Conservation (phyloP, 2,113 vertebrate species). For the Ageneiosus marmoratus region DNA sequence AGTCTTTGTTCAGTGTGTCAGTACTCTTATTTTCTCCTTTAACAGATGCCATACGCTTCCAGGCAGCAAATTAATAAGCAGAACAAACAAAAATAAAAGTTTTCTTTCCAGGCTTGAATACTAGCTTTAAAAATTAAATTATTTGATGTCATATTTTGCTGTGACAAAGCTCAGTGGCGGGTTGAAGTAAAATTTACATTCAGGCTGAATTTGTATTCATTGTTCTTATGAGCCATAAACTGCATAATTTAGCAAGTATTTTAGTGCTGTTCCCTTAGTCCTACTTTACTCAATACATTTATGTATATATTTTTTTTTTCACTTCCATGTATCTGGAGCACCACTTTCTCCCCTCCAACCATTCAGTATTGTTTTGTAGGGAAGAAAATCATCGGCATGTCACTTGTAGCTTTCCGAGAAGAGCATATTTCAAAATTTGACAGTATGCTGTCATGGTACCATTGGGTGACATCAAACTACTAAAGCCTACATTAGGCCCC, state of each 20-base stretch:
- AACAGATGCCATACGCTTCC: conserved; percentile 65
- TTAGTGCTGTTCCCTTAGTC: neutral
- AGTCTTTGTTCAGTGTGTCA: conserved; percentile 36
- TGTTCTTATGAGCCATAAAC: conserved; percentile 12
- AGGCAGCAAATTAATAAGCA: conserved; percentile 52
- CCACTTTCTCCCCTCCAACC: conserved; percentile 49
- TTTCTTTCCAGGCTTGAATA: conserved; percentile 11
- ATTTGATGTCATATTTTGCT: neutral
- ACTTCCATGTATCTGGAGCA: neutral
- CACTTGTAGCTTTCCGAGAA: conserved; percentile 61
- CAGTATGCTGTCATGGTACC: conserved; percentile 59
- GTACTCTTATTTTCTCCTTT: conserved; percentile 55
- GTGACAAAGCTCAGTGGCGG: neutral
- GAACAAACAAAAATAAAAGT: conserved; percentile 48
- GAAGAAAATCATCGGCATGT: conserved; percentile 58
- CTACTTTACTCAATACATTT: neutral
- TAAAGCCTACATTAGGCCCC: conserved; percentile 64
- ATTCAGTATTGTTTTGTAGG: conserved; percentile 52
- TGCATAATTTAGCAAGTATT: neutral
- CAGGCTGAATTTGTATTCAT: neutral
- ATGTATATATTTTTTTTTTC: neutral
- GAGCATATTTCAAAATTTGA: conserved; percentile 63
- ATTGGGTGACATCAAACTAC: conserved; percentile 60
- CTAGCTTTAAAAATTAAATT: neutral
- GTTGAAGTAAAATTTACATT: conserved; percentile 4